Evolutionary conservation across 2,888 invertebrate species (phyloP), one percentile per base, ranked within the genome.

Genomic region (Amphipoea oculea): DNA sequence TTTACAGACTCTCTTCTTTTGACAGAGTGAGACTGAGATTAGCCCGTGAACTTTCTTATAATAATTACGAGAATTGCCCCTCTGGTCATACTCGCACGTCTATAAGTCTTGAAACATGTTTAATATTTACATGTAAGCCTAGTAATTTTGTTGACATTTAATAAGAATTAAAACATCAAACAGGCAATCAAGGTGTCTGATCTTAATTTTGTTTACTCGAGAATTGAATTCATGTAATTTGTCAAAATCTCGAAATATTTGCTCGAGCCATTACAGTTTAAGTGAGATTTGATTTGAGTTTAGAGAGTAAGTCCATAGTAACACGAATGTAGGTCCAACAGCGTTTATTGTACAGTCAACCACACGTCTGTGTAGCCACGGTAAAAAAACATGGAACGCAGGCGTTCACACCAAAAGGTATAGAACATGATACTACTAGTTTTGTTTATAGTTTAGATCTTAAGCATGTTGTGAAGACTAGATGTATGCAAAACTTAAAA

Each of bases 151-250:
- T 81, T 84, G 62, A 73, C 54, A 63, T 65, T 57, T 65, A 67
- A 51, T 48, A 75, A 48, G 68, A 9, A 54, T 73, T 51, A n/a
- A n/a, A 73, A 75, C 70, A 63, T 77, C 79, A 82, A 88, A 86
- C 51, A 42, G 54, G 11, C 51, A 17, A 57, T 85, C n/a, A 78
- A 62, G 23, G 54, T 54, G 51, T 73, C 54, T 75, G 54, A 77
- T 54, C 54, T 54, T 70, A 69, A 82, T 74, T 79, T 86, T 70
- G 73, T 76, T 66, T 68, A 68, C 62, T 62, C 73, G 5, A 73
- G n/a, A 74, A 76, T 63, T 79, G 54, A 40, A 75, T 73, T 73
- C 11, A 62, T 83, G 78, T 84, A 72, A 85, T 85, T 80, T 65
- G 51, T 17, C 36, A 42, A 69, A 63, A 57, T 42, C 4, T 42